Conservation (phyloP, 2,797 vertebrate species). For the Argya squamiceps region DNA sequence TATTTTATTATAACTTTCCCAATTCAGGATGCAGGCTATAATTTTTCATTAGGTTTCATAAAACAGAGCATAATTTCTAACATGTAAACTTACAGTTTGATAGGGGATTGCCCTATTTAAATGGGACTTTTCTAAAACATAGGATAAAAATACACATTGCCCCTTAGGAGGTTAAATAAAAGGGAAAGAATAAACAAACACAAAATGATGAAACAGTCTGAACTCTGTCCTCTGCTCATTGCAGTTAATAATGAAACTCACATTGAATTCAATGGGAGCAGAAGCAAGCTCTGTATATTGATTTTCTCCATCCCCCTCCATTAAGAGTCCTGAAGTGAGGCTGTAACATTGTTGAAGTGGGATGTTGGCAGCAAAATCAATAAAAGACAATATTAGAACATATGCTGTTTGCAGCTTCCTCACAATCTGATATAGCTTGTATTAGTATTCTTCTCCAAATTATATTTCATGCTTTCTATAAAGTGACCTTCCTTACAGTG, state of each 20-base stretch:
- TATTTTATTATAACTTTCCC: conserved; percentile 16
- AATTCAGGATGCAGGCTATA: background rate
- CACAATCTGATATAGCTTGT: conserved; percentile 45
- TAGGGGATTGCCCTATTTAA: background rate
- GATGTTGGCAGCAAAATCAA: conserved; percentile 70
- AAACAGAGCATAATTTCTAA: background rate
- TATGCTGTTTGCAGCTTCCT: conserved; percentile 51
- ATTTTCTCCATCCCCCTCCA: conserved; percentile 66
- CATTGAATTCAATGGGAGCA: conserved; percentile 41
- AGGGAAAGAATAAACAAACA: conserved; percentile 18
- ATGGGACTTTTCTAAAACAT: background rate
- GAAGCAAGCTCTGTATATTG: conserved; percentile 65
- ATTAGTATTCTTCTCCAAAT: conserved; percentile 52
- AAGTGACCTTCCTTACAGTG: conserved; percentile 42
- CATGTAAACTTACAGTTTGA: background rate
- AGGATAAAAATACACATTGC: background rate
- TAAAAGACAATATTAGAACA: conserved; percentile 69
- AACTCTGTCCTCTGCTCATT: conserved; percentile 47
- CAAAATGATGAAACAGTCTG: conserved; percentile 18
- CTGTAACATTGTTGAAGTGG: conserved; percentile 65
- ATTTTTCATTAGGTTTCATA: conserved; percentile 41
- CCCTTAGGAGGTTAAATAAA: conserved; percentile 47
- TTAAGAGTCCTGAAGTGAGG: conserved; percentile 63
- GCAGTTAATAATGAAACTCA: conserved; percentile 54
- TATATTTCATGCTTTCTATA: conserved; percentile 35